Conservation (phyloP, 2,888 invertebrate genomes). For the Synergus gifuensis region DNA sequence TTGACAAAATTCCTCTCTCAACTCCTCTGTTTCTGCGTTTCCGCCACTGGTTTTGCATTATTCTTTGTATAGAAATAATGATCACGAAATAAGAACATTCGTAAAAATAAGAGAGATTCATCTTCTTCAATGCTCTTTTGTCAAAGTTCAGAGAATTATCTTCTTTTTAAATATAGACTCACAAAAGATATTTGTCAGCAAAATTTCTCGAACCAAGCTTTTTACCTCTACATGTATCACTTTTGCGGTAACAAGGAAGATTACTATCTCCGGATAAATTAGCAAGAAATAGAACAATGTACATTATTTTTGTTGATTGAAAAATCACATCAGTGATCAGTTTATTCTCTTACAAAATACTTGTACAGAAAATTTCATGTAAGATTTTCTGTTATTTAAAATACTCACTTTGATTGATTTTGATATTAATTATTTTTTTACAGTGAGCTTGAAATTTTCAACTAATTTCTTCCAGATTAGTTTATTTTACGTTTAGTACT, state of each 20-base stretch:
- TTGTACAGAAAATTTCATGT: slow-evolving; percentile 6
- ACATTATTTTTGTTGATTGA: neutral
- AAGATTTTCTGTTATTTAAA: neutral
- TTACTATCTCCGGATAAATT: neutral
- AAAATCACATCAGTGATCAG: neutral
- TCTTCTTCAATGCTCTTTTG: slow-evolving; percentile 8
- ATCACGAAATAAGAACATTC: neutral
- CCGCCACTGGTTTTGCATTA: neutral
- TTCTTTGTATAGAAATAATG: slow-evolving; percentile 6
- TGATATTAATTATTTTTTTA: neutral
- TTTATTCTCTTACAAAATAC: neutral
- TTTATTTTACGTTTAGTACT: neutral
- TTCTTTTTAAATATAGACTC: neutral
- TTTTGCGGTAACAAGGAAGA: neutral
- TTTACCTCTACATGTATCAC: neutral
- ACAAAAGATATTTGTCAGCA: neutral
- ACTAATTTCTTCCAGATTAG: neutral
- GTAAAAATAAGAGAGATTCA: neutral
- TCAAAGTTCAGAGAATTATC: neutral
- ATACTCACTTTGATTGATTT: slow-evolving; percentile 12
- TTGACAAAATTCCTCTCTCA: neutral
- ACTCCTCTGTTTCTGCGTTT: slow-evolving; percentile 2
- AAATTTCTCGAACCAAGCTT: neutral
- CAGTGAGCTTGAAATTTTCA: neutral
- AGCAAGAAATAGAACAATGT: neutral